Percentiles rank a stretch among this genome's conserved stretches.
Evolutionary conservation across 2,888 invertebrate genomes (phyloP).

Genomic region (Trichogramma evanescens): DNA sequence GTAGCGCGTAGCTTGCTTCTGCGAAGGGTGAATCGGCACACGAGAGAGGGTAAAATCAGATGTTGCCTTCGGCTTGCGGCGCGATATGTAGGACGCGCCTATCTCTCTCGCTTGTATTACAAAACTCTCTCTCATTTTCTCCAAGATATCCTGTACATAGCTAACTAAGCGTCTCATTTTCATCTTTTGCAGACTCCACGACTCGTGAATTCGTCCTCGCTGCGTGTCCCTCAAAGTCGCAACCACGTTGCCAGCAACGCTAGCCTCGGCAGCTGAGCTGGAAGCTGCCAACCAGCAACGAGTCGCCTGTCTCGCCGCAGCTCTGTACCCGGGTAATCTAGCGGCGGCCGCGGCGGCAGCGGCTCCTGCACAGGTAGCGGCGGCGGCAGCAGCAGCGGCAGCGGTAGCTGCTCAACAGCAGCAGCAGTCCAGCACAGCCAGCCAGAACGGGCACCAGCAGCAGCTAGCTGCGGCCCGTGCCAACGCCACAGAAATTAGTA

Average conservation of each 20-base stretch:
- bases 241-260: too few relatives aligned
- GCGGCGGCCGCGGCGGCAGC: background rate
- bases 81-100: too few relatives aligned
- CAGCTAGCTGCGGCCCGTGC: background rate
- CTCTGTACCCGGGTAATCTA: background rate
- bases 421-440: background rate
- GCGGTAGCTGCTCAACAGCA: background rate
- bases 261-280: conserved; percentile 5
- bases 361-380: background rate
- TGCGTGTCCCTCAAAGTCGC: conserved; percentile 8
- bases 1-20: too few relatives aligned
- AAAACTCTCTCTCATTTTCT: too few relatives aligned
- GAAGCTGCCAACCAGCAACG: conserved; percentile 3
- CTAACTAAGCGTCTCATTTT: too few relatives aligned
- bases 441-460: background rate
- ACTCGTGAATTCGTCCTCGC: background rate
- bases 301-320: background rate
- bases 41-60: too few relatives aligned
- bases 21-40: too few relatives aligned
- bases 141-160: too few relatives aligned
- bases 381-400: background rate
- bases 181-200: too few relatives aligned
- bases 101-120: too few relatives aligned
- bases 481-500: conserved; percentile 16
- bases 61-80: too few relatives aligned